A percentile compares a stretch with the other conserved stretches of the same genome.
Conservation (phyloP, 2,113 vertebrate genomes). For the Sceloporus tristichus region DNA sequence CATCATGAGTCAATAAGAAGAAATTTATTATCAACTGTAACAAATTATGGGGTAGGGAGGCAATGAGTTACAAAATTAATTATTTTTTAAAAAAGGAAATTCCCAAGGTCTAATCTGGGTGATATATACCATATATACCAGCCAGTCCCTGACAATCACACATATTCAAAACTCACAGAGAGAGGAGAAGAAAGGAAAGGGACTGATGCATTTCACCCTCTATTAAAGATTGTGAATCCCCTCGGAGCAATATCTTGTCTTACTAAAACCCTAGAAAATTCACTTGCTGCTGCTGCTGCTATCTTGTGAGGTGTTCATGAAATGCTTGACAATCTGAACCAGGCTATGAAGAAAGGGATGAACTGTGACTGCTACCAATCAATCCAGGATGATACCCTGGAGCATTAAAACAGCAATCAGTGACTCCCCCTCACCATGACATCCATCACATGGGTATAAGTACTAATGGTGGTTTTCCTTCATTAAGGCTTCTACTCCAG, state of each 20-base stretch:
- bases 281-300: background rate
- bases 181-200: background rate
- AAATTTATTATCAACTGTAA: no score
- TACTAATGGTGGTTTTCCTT: slow-evolving; percentile 6
- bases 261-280: background rate
- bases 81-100: no score
- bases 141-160: background rate
- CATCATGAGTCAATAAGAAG: no score
- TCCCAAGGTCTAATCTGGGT: background rate
- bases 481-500: slow-evolving; percentile 16
- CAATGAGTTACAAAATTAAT: no score
- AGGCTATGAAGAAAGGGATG: background rate
- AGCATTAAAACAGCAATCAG: background rate
- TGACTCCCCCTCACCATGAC: background rate
- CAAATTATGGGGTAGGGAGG: no score
- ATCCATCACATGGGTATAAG: slow-evolving; percentile 11
- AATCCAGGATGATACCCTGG: background rate
- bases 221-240: background rate
- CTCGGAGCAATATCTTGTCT: background rate
- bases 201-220: background rate
- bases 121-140: background rate
- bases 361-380: background rate
- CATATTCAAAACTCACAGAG: background rate
- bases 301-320: background rate
- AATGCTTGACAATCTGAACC: background rate